Base-by-base conservation (phyloP, 2,113 vertebrate genomes). In the Poeciliopsis occidentalis region DNA sequence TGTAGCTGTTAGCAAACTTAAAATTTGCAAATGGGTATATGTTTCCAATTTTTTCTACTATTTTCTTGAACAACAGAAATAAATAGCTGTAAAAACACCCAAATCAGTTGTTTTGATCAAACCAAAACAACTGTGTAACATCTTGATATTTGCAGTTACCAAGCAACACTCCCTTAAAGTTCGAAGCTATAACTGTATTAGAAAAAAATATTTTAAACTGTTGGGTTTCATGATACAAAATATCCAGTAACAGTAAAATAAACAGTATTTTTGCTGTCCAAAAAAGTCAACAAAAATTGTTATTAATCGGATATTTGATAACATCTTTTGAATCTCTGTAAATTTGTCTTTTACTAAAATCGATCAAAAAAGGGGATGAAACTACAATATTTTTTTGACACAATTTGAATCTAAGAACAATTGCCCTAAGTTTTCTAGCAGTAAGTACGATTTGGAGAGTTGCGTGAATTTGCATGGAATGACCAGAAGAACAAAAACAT, bases 401-500 rank as follows among this genome's bases (percentile, higher is more conserved):
- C 17, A 0, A 15, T n/a, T n/a, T 57, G 22, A 57, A n/a, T 54
- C 51, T 54, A 54, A 8, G 5, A 12, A 4, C 10, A 26, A 6
- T n/a, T 37, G 3, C 29, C 3, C 1, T 29, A 66, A 17, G 37
- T 8, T 8, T 29, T 63, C 5, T 62, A 32, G 4, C 13, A 13
- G 1, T 54, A 12, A 34, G 7, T 24, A 19, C 54, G 11, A 37
- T 31, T 65, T 64, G 30, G 12, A 19, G 44, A 54, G 41, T 12
- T 37, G 24, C 26, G 29, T 64, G 62, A 65, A 30, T 37, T 66
- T 37, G 41, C 32, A 66, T 66, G 44, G 63, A 66, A 74, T 74
- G 47, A 65, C 47, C 63, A 78, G 3, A 73, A 12, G 12, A 19
- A 70, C 54, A 73, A 73, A 74, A 81, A 65, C 57, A 65, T 76